Evolutionary conservation across 2,113 vertebrate genomes (phyloP).

Genomic region (Paedocypris sp.): DNA sequence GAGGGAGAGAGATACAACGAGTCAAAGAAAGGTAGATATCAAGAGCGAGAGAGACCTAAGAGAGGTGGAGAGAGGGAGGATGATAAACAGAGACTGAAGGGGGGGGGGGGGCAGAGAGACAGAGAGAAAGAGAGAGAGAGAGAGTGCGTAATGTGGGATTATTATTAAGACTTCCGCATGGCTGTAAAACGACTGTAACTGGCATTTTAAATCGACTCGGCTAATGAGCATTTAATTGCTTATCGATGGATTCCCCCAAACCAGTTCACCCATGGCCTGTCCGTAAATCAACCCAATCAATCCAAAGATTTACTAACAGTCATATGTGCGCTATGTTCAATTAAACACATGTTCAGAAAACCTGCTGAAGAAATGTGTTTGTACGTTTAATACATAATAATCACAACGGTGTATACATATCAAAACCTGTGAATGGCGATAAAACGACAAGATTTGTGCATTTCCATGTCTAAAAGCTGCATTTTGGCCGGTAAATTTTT

Average conservation of each 20-base stretch:
- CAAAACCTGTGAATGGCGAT: constrained; percentile 22
- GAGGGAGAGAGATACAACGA: no score
- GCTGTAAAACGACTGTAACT: neutral
- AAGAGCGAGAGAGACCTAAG: no score
- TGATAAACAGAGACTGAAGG: neutral
- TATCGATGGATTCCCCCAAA: neutral
- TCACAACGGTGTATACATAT: no score
- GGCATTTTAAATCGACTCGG: neutral
- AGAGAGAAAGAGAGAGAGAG: neutral
- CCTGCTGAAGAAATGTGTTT: no score
- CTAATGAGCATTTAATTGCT: constrained; percentile 8
- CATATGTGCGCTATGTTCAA: neutral
- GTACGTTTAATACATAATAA: no score
- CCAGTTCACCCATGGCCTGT: neutral
- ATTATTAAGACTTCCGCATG: neutral
- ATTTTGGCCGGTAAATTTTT: constrained; percentile 47
- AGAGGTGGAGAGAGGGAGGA: no score
- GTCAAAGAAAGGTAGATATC: neutral
- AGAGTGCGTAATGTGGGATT: no score
- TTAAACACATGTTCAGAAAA: neutral
- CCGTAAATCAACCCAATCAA: neutral
- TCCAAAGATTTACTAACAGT: neutral
- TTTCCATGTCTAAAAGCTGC: constrained; percentile 24
- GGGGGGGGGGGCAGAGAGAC: neutral
- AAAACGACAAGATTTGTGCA: constrained; percentile 31